These are phyloP conservation scores for Pachydiplax longipennis DNA, from an alignment of 2,888 invertebrate species.

Conservation along the genomic window DNA sequence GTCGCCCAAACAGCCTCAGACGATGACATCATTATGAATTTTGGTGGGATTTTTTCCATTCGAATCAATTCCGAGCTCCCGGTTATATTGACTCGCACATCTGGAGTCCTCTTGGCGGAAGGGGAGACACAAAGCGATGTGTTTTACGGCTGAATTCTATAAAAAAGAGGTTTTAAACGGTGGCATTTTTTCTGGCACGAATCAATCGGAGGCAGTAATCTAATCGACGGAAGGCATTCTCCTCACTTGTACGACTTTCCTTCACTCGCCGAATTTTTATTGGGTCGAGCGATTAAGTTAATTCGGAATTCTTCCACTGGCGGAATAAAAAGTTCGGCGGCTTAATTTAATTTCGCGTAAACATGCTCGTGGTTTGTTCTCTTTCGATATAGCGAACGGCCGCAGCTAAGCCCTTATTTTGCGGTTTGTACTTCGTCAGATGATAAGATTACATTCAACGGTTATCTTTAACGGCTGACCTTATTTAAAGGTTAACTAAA, in stretches of 20 bases:
- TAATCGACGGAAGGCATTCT: background rate
- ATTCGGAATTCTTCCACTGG: background rate
- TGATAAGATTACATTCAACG: no score
- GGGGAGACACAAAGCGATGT: background rate
- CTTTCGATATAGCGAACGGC: no score
- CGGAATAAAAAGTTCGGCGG: background rate
- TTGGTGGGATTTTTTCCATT: background rate
- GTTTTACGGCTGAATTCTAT: background rate
- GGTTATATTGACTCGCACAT: background rate
- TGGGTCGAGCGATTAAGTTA: background rate
- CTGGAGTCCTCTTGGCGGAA: background rate
- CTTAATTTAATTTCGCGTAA: background rate
- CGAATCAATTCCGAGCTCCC: background rate
- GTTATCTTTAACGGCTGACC: no score
- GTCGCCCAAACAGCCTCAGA: background rate
- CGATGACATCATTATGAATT: slow-evolving; percentile 13
- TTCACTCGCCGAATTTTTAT: background rate
- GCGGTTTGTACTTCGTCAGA: no score
- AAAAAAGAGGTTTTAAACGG: background rate
- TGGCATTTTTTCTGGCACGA: background rate
- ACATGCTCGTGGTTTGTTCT: background rate
- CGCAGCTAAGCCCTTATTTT: no score
- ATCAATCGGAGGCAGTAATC: slow-evolving; percentile 2
- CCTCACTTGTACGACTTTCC: background rate
- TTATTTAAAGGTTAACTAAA: no score